Conservation (phyloP, 1,140 invertebrate species). For the Drosophila rufa region DNA sequence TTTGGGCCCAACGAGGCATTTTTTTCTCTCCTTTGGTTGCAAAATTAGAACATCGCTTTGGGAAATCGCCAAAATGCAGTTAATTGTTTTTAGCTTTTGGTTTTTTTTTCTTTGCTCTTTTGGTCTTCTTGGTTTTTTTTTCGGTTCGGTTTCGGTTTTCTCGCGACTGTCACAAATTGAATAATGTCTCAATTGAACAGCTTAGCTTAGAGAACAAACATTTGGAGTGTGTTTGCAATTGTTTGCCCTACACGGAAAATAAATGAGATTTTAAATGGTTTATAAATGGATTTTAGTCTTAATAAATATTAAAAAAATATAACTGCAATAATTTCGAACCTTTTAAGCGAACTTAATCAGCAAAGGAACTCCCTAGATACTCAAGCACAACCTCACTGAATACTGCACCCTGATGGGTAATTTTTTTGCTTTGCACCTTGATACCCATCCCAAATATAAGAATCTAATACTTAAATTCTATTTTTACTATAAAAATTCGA, state of each 20-base stretch:
- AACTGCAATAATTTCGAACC: too few relatives aligned
- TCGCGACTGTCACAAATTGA: constrained; percentile 79
- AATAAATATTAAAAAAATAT: neutral
- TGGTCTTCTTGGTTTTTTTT: constrained; percentile 9
- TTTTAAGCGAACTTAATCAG: too few relatives aligned
- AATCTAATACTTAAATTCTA: neutral
- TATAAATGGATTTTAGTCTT: neutral
- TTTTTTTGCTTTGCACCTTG: neutral
- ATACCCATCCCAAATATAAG: too few relatives aligned
- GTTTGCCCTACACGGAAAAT: constrained; percentile 34
- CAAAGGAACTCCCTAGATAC: rapidly evolving
- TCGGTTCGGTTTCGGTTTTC: constrained; percentile 36
- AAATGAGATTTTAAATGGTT: neutral
- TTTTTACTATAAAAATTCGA: neutral
- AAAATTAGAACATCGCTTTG: constrained; percentile 79
- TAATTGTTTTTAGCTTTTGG: constrained; percentile 65
- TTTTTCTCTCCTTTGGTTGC: constrained; percentile 11
- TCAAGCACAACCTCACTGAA: neutral
- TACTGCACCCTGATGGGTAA: neutral
- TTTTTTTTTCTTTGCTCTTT: neutral
- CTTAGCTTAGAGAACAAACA: constrained; percentile 23
- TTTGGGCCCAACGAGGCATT: constrained; percentile 43
- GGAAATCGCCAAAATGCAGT: constrained; percentile 71
- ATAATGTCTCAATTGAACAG: constrained; percentile 77
- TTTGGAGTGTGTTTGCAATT: constrained; percentile 56